A percentile compares a stretch with the other conserved stretches of the same genome.
Conservation (phyloP, 2,888 invertebrate species). For the Papilio protenor region DNA sequence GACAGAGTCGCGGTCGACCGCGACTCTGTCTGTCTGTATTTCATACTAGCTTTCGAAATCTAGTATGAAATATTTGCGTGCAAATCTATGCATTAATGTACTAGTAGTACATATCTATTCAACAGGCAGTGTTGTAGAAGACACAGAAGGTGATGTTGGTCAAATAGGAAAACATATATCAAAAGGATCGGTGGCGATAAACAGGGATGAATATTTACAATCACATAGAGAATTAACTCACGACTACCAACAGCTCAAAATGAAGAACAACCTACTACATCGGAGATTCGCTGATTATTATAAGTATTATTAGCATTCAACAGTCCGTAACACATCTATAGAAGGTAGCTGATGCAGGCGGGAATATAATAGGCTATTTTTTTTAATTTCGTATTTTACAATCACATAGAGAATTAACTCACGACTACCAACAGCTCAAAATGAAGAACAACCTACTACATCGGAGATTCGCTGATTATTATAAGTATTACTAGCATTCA, state of each 20-base stretch:
- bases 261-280: slow-evolving; percentile 76
- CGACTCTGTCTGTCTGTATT: no score
- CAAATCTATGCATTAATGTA: no score
- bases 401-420: slow-evolving; percentile 67
- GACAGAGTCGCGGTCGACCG: no score
- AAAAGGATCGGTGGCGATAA: slow-evolving; percentile 58
- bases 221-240: slow-evolving; percentile 68
- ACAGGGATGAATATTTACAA: slow-evolving; percentile 71
- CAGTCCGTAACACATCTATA: no score
- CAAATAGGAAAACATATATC: slow-evolving; percentile 66
- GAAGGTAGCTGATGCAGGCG: no score
- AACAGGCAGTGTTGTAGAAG: slow-evolving; percentile 50
- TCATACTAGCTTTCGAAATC: no score
- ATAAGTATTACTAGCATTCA: no score
- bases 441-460: slow-evolving; percentile 75
- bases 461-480: slow-evolving; percentile 71
- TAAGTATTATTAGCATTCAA: slow-evolving; percentile 3
- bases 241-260: slow-evolving; percentile 66
- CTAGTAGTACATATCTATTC: background rate
- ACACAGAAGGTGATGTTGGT: slow-evolving; percentile 46
- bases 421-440: slow-evolving; percentile 66
- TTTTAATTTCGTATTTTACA: no score
- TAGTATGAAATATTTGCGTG: no score
- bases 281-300: slow-evolving; percentile 71
- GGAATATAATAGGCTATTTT: no score